phyloP scores from a whole-genome alignment of 2,888 invertebrate species.

The Chloromyia formosa region DNA sequence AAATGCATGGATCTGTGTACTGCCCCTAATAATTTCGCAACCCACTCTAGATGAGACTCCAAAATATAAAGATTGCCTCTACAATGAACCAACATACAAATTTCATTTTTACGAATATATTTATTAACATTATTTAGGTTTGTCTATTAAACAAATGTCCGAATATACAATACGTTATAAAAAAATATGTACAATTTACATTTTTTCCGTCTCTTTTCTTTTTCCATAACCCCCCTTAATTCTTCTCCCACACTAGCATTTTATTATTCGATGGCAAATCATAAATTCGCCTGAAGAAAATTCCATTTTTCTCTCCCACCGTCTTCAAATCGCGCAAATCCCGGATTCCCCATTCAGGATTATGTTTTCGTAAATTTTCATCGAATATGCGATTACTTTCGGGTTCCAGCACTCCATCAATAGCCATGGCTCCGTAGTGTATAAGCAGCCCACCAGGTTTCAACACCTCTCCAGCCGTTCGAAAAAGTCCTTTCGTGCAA shows the following conservation, averaged over 20 bases:
- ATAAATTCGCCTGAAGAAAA: constrained; percentile 73
- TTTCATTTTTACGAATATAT: too few species aligned
- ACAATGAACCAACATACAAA: too few species aligned
- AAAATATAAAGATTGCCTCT: too few species aligned
- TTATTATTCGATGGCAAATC: constrained; percentile 92
- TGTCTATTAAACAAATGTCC: too few species aligned
- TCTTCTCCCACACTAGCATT: constrained; percentile 78
- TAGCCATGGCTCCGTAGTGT: constrained; percentile 86
- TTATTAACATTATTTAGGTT: too few species aligned
- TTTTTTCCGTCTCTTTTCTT: too few species aligned
- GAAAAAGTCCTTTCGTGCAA: constrained; percentile 80
- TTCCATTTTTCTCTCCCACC: constrained; percentile 68
- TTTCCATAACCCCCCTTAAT: neutral
- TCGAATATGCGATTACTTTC: constrained; percentile 86
- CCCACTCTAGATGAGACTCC: too few species aligned
- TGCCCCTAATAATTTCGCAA: too few species aligned
- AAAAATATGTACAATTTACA: too few species aligned
- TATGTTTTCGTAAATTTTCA: constrained; percentile 69
- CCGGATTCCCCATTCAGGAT: constrained; percentile 82
- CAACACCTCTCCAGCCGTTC: constrained; percentile 75
- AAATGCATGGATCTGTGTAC: too few species aligned
- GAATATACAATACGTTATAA: too few species aligned
- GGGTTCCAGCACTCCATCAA: constrained; percentile 80
- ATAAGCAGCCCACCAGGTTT: constrained; percentile 76
- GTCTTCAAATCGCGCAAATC: constrained; percentile 75